A percentile compares a stretch with the other conserved stretches of the same genome.
Evolutionary conservation across 2,797 vertebrate genomes (phyloP).

Genomic region (Zonotrichia albicollis): DNA sequence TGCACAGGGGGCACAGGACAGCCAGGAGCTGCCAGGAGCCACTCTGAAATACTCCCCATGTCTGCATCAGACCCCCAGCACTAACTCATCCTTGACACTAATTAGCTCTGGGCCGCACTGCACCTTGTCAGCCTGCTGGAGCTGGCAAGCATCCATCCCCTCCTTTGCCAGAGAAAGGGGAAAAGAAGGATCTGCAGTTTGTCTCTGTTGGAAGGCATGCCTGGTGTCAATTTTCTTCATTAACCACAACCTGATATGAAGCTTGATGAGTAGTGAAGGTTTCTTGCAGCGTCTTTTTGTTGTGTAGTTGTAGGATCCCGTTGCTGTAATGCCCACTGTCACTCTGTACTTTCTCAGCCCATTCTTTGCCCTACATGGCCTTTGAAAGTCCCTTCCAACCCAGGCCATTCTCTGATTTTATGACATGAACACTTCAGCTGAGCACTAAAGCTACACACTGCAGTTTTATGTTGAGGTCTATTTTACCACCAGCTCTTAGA

Average conservation of each 20-base stretch:
- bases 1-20: neutral
- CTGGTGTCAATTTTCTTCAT: neutral
- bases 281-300: neutral
- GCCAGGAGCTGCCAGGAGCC: neutral
- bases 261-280: neutral
- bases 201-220: neutral
- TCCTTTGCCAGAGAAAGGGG: neutral
- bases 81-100: neutral
- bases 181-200: neutral
- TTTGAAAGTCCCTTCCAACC: neutral
- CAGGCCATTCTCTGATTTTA: neutral
- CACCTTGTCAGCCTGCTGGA: neutral
- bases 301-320: neutral
- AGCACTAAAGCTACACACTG: neutral
- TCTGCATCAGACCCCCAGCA: neutral
- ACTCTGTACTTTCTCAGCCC: neutral
- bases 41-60: neutral
- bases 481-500: accelerated
- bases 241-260: neutral
- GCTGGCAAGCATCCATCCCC: neutral
- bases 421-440: neutral
- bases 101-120: neutral
- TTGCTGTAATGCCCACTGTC: neutral
- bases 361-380: neutral
- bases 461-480: neutral